Base-by-base conservation (phyloP, 1,140 invertebrate genomes). In the Laupala kohalensis region DNA sequence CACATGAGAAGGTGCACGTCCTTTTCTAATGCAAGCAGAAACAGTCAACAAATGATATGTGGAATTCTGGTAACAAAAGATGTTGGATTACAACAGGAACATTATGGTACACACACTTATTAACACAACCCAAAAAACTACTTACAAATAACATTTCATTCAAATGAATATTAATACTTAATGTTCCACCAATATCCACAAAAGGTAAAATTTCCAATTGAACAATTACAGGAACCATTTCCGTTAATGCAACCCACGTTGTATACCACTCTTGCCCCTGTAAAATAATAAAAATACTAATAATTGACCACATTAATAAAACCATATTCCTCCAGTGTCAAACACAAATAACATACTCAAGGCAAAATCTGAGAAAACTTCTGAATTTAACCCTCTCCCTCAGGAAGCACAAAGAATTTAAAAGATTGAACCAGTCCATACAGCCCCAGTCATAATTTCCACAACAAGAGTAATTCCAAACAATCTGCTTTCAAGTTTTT, bases 171-270 rank as follows among this genome's bases (percentile, higher is more conserved):
- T 76, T 77, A 71, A 86, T 80, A 65, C 79, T 81, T 4, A 87
- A 78, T 5, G 83, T 86, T 71, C 85, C 85, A 28, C 85, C 85
- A 69, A 85, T 82, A 73, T 87, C 85, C 26, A 84, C 75, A 67
- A 84, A 80, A 27, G 84, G 82, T 23, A 85, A 74, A 71, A 86
- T 77, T 73, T 84, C 78, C 74, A 86, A 83, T 71, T 83, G 80
- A 6, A 79, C 79, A 70, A 85, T 78, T 24, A 84, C 78, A 26
- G 83, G 81, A 30, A 74, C 75, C 27, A 71, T 64, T 73, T 83
- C 81, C 6, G 78, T 80, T 67, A 85, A 74, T 27, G 81, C 78
- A 19, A 85, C 69, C 81, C 82, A 84, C 3, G 83, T 81, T 29
- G 82, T 84, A 72, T 83, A 78, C 81, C 81, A 83, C 63, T 84